phyloP scores from a whole-genome alignment of 2,113 vertebrate species.

The Channa maculata region DNA sequence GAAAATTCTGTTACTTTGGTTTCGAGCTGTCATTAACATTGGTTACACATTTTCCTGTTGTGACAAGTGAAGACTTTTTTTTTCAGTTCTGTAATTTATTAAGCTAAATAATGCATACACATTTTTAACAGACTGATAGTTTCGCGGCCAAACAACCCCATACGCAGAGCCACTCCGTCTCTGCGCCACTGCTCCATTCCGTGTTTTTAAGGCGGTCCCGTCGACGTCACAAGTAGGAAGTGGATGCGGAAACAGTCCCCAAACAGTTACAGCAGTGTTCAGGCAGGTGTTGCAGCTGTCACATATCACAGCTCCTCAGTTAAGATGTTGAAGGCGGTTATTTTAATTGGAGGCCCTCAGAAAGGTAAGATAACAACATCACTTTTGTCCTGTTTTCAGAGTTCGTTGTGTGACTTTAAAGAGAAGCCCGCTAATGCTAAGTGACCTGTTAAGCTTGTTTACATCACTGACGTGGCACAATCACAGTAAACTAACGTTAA shows the following conservation, averaged over 20 bases:
- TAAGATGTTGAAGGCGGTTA: constrained; percentile 93
- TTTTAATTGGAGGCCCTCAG: constrained; percentile 96
- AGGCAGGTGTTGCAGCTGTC: background rate
- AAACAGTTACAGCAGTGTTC: constrained; percentile 5
- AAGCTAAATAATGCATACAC: no score
- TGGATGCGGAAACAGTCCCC: constrained; percentile 1
- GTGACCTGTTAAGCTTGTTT: constrained; percentile 21
- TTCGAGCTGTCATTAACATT: no score
- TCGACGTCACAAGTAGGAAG: constrained; percentile 40
- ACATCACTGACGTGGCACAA: constrained; percentile 68
- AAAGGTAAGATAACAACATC: constrained; percentile 86
- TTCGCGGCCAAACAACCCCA: no score
- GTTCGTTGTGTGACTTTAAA: background rate
- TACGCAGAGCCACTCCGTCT: background rate
- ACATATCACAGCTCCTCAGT: background rate
- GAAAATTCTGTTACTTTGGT: no score
- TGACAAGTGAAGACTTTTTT: no score
- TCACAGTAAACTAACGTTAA: no score
- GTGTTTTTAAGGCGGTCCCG: constrained; percentile 5
- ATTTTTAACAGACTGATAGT: no score
- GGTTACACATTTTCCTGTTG: no score
- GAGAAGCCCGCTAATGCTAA: constrained; percentile 39
- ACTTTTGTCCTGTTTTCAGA: rapidly evolving
- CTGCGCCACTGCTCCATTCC: background rate
- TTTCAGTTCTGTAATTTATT: no score